Evolutionary conservation across 2,113 vertebrate genomes (phyloP), one percentile per base, ranked within the genome.

Genomic region (Panurus biarmicus): DNA sequence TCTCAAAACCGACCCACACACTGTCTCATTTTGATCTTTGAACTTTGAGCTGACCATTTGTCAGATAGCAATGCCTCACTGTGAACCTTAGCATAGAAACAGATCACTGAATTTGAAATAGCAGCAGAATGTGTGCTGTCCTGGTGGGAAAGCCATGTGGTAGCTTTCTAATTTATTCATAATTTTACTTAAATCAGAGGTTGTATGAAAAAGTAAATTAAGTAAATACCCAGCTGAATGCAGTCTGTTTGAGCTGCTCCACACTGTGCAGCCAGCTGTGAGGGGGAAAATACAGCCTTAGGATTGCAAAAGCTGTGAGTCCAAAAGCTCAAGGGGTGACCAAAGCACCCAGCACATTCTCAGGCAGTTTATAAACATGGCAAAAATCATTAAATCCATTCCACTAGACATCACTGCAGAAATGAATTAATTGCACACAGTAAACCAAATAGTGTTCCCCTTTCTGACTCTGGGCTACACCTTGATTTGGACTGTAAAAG

Each of bases 151-250:
- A 80, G 44, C 29, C 62, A 62, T 73, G 90, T 56, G 67, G 71
- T 67, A 67, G 38, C 47, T 88, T 85, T 83, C 29, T 66, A 90
- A 95, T 92, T 88, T 92, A 88, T 92, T 92, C 38, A 51, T n/a
- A 74, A 86, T 93, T 90, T 90, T 88, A 62, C 47, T 83, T 80
- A 90, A 93, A 83, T 54, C 75, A 80, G 88, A 83, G 24, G 44
- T 85, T 76, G 44, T 54, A 80, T 67, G 72, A 79, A 94, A 93
- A 94, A 79, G 38, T 76, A 91, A 91, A 93, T 96, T 81, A 87
- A 92, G 65, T 85, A 91, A 92, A 92, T 58, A 87, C 61, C 57
- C 84, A 82, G 71, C 50, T 86, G 82, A 94, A 94, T 66, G 62
- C 77, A 72, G 77, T 36, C 83, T 92, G 57, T 86, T 75, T 86